Evolutionary conservation across 2,888 invertebrate species (phyloP), one percentile per base, ranked within the genome.

Genomic region (Ptychoptera contaminata): DNA sequence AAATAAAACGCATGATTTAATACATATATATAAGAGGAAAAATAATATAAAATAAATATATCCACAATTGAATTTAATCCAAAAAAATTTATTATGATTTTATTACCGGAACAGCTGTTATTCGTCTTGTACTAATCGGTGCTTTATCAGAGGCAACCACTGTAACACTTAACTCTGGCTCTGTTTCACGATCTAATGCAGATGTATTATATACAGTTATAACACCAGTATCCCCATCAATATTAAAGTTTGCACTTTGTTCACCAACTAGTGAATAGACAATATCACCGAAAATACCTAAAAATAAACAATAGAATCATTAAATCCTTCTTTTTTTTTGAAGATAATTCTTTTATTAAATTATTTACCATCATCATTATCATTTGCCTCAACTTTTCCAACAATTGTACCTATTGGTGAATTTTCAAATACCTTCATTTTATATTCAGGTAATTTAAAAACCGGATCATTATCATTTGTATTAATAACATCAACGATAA

Each of bases 401-500:
- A 90, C 77, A 4, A 71, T 72, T 0, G 84, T 84, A 0, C 82
- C 85, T 0, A 72, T 70, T 0, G 76, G 72, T 0, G 85, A 73
- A 57, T 90, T 86, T 61, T 92, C 91, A 1, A 74, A 67, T 1
- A 91, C 72, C 1, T 73, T 72, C 0, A 80, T 81, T 44, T 77
- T 74, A 57, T 91, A 91, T 14, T 67, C 64, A 40, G 72, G 65
- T 48, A 75, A 70, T 1, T 71, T 69, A 60, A 93, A 93, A 40
- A 71, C 69, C 0, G 93, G 93, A 57, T 81, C 79, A 57, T 88
- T 86, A 55, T 93, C 92, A 54, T 94, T 93, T 0, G 86, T 74
- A 58, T 93, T 92, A 31, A 77, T 68, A 2, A 94, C 71, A 40
- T 76, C 75, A 0, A 93, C 84, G 7, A 72, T 71, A 1, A 94